A percentile compares a stretch with the other conserved stretches of the same genome.
Conservation (phyloP, 1,140 invertebrate genomes). For the Riptortus pedestris region DNA sequence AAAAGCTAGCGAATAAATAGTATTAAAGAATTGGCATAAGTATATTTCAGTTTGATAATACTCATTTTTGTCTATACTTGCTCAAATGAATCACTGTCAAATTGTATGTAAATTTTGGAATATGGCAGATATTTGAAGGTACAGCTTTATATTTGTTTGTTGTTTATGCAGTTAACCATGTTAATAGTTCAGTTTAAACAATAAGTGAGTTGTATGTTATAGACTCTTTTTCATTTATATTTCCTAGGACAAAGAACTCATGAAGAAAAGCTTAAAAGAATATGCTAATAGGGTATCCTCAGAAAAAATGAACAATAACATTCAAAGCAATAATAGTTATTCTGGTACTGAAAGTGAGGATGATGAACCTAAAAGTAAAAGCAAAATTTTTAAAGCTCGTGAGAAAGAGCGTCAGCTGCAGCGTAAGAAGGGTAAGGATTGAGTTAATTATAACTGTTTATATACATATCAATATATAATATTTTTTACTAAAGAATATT, state of each 20-base stretch:
- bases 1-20: too few relatives aligned
- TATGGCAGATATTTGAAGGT: too few relatives aligned
- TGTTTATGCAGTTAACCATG: neutral
- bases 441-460: neutral
- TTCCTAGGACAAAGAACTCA: conserved; percentile 45
- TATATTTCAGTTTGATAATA: too few relatives aligned
- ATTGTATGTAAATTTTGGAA: too few relatives aligned
- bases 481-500: too few relatives aligned
- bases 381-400: conserved; percentile 43
- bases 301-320: conserved; percentile 1
- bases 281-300: conserved; percentile 43
- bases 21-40: too few relatives aligned
- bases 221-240: too few relatives aligned
- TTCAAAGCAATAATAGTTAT: conserved; percentile 22
- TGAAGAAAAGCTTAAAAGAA: conserved; percentile 50
- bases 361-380: conserved; percentile 36
- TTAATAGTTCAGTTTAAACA: neutral
- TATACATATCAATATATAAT: neutral
- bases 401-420: conserved; percentile 36
- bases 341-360: conserved; percentile 45
- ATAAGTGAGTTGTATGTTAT: too few relatives aligned
- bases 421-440: conserved; percentile 34
- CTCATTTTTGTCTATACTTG: too few relatives aligned
- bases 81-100: too few relatives aligned
- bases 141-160: too few relatives aligned